Evolutionary conservation across 2,113 vertebrate species (phyloP).

Genomic region (Cranoglanis bouderius): DNA sequence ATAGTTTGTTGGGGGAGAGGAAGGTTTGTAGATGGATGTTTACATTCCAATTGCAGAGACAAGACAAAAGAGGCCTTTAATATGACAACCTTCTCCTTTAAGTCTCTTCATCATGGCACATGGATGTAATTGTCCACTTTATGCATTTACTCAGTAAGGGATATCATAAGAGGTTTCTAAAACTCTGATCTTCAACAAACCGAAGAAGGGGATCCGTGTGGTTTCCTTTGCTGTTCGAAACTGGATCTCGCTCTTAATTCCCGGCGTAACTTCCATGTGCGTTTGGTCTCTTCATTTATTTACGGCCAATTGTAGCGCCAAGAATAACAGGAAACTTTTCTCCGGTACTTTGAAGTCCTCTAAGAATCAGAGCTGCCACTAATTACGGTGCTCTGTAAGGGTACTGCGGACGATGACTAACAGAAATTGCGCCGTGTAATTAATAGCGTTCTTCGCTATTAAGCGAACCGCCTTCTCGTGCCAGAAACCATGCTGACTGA

Average conservation of each 20-base stretch:
- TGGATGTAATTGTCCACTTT: constrained; percentile 26
- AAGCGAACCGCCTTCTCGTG: constrained; percentile 55
- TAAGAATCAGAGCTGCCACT: constrained; percentile 70
- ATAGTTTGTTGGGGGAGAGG: not conserved
- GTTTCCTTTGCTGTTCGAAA: constrained; percentile 39
- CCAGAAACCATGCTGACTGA: constrained; percentile 49
- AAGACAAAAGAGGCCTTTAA: not conserved
- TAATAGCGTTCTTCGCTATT: constrained; percentile 56
- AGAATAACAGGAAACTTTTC: constrained; percentile 66
- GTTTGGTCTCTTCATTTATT: constrained; percentile 52
- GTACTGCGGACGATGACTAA: constrained; percentile 69
- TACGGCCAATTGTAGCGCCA: constrained; percentile 52
- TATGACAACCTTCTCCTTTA: not conserved
- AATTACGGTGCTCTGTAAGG: constrained; percentile 71
- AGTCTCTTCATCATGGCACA: constrained; percentile 2
- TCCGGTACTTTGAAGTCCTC: constrained; percentile 73
- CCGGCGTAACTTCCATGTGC: constrained; percentile 26
- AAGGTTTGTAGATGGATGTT: not conserved
- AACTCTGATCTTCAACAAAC: constrained; percentile 1
- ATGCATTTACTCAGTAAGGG: constrained; percentile 4
- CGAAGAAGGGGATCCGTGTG: not conserved
- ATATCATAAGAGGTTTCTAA: constrained; percentile 8
- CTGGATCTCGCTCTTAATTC: constrained; percentile 52
- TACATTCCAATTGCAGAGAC: not conserved
- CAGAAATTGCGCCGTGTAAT: constrained; percentile 62